Conservation (phyloP, 92 coral and sea anemone genomes). For the Isaurus tuberculatus region DNA sequence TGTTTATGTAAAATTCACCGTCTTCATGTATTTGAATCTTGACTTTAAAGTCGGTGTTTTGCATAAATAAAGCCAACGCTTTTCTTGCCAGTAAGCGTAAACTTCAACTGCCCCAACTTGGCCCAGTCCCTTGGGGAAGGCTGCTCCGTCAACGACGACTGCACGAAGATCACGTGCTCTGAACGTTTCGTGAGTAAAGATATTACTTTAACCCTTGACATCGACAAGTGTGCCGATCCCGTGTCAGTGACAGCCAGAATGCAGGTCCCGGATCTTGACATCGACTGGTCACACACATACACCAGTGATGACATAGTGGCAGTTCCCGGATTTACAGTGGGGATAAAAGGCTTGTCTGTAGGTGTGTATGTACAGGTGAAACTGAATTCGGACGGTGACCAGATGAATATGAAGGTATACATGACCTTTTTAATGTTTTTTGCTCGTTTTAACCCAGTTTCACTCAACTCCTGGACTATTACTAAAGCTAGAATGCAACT, state of each 20-base stretch:
- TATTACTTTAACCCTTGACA: constrained; percentile 56
- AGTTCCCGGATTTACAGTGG: constrained; percentile 63
- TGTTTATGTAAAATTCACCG: no score
- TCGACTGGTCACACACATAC: constrained; percentile 71
- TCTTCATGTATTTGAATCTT: no score
- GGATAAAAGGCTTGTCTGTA: constrained; percentile 24
- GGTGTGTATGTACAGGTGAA: constrained; percentile 60
- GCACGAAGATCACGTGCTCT: constrained; percentile 68
- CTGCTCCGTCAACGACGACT: constrained; percentile 60
- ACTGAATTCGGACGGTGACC: constrained; percentile 21
- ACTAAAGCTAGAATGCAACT: no score
- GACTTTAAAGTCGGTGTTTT: no score
- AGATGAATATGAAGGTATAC: constrained; percentile 56
- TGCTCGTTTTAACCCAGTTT: no score
- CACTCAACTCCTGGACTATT: no score
- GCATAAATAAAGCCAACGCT: neutral
- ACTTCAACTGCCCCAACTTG: constrained; percentile 50
- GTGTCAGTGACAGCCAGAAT: constrained; percentile 67
- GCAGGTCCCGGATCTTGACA: constrained; percentile 59
- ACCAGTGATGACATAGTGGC: constrained; percentile 55
- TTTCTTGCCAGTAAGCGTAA: neutral
- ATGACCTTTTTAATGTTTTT: no score
- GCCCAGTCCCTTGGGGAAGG: constrained; percentile 62
- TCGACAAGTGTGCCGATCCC: constrained; percentile 69
- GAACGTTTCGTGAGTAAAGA: constrained; percentile 52